Conservation (phyloP, 2,888 invertebrate genomes). For the Sinhomidia bicolor region DNA sequence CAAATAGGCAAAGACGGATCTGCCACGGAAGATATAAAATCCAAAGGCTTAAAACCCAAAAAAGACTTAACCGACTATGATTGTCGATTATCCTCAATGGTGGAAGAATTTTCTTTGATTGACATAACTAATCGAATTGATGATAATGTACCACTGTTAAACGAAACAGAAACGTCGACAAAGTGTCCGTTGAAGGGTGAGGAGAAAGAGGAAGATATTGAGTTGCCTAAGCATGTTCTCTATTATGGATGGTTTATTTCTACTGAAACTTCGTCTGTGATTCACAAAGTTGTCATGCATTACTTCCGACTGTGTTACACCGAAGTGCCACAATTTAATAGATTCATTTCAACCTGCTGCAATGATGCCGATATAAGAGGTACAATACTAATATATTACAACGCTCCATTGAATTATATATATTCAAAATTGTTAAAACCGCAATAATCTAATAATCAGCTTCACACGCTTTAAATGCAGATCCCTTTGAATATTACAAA, state of each 20-base stretch:
- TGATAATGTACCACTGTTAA: too few relatives aligned
- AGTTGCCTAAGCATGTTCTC: conserved; percentile 62
- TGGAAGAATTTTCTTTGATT: background rate
- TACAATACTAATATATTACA: background rate
- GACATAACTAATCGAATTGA: background rate
- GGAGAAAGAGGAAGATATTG: conserved; percentile 14
- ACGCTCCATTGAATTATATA: too few relatives aligned
- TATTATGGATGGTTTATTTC: conserved; percentile 74
- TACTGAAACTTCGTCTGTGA: conserved; percentile 10
- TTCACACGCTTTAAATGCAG: too few relatives aligned
- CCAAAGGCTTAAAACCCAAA: too few relatives aligned
- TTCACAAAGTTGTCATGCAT: conserved; percentile 45
- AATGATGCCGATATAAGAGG: conserved; percentile 58
- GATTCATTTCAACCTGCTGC: conserved; percentile 58
- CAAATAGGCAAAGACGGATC: background rate
- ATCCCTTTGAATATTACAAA: conserved; percentile 62
- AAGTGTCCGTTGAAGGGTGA: too few relatives aligned
- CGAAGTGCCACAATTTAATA: conserved; percentile 61
- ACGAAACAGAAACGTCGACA: too few relatives aligned
- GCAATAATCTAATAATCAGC: too few relatives aligned
- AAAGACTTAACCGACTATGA: too few relatives aligned
- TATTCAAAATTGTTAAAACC: too few relatives aligned
- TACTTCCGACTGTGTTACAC: conserved; percentile 21
- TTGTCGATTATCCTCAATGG: too few relatives aligned
- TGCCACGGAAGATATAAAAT: too few relatives aligned